Base-by-base conservation (phyloP, 2,113 vertebrate genomes). In the Todiramphus chloris region DNA sequence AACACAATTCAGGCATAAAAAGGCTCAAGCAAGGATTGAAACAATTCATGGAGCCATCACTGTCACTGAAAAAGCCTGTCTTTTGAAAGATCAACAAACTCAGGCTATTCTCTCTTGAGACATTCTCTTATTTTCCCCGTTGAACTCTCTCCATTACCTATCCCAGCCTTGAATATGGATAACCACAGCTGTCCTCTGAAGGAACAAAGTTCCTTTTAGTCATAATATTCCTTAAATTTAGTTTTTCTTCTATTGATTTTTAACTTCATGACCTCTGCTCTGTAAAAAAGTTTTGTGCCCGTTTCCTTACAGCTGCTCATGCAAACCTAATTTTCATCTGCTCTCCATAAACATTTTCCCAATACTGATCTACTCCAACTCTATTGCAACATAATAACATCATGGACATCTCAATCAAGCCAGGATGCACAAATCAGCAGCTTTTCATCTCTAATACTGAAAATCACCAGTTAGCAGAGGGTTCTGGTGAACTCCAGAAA, bases 61-160 rank as follows among this genome's bases (percentile, higher is more conserved):
- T 86, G 46, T 15, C 24, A 25, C 50, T 25, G 50, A 51, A 51
- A 51, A 80, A 64, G 35, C 6, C 6, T 51, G 14, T 62, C 30
- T 62, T 94, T 35, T 39, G 7, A 62, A 86, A 74, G 35, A 60
- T 35, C 31, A 75, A 70, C 8, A 41, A 67, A 59, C n/a, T 55
- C 30, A 3, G 5, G 67, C 11, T 11, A 70, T 18, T 15, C 11
- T 79, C 33, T 77, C 59, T 79, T 0, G 0, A 72, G 24, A n/a
- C 10, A n/a, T 19, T n/a, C 6, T 50, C 4, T 1, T 39, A 31
- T 31, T 80, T 80, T 30, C 8, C 31, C 27, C 27, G 44, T 0
- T 72, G 43, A 74, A 76, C 12, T 35, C 18, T 44, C 43, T 43
- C 35, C 37, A 89, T n/a, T 19, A 69, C 4, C 5, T 43, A 72